phyloP scores from a whole-genome alignment of 2,113 vertebrate species.

The Capricornis sumatraensis region DNA sequence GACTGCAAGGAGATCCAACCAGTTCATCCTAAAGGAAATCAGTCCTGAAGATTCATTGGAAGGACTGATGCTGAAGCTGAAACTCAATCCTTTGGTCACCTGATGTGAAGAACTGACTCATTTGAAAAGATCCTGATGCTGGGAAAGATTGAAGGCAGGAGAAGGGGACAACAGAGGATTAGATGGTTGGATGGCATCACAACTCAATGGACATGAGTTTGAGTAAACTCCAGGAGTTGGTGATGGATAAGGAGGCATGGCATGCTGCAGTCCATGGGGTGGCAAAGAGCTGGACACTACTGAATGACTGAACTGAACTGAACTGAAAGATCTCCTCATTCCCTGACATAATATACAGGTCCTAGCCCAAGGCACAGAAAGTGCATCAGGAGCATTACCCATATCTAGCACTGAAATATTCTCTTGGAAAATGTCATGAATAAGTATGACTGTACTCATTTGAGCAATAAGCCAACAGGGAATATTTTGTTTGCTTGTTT shows the following conservation, averaged over 20 bases:
- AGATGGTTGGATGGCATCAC: background rate
- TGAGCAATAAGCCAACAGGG: background rate
- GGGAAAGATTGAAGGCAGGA: background rate
- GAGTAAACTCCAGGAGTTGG: background rate
- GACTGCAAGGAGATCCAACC: background rate
- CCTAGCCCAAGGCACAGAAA: background rate
- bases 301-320: background rate
- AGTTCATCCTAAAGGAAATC: background rate
- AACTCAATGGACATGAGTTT: background rate
- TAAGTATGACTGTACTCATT: background rate
- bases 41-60: background rate
- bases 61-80: background rate
- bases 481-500: slow-evolving; percentile 24
- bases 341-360: background rate
- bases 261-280: background rate
- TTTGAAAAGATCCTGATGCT: background rate
- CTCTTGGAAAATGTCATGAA: background rate
- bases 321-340: background rate
- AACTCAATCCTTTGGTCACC: background rate
- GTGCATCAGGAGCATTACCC: background rate
- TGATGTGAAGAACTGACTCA: background rate
- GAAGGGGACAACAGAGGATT: background rate
- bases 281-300: background rate
- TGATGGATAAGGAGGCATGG: background rate
- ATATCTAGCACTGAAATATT: background rate